Base-by-base conservation (phyloP, 2,797 vertebrate species). In the Corythornis leucogaster region DNA sequence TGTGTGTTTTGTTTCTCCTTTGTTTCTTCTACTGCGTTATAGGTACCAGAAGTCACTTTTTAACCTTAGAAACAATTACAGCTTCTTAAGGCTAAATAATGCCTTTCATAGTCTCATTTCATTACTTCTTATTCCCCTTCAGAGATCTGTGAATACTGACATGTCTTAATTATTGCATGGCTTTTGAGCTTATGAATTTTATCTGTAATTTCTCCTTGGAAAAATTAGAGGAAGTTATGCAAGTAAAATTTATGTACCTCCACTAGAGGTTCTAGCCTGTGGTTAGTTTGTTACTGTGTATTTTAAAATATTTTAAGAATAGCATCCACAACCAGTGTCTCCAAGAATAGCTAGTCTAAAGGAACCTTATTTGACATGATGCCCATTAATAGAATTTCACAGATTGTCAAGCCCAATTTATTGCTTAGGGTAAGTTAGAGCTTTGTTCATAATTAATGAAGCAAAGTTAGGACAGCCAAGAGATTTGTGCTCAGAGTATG, bases 371-470 rank as follows among this genome's bases (percentile, higher is more conserved):
- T 95, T 92, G 82, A 95, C 74, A 87, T 80, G 85, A 84, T 89
- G 86, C 73, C 45, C 85, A 78, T 94, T 92, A 96, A 71, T 69
- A 87, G 71, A 85, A 89, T 96, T 96, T 94, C 89, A 94, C 95
- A 97, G 92, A 97, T 97, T 95, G 96, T 77, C 90, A 92, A 82
- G 42, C 46, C 79, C 61, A 46, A 95, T 95, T 97, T 96, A 96
- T 97, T 94, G 92, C 82, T 94, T 75, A 90, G 93, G 76, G 95
- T 94, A 96, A 86, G 76, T 67, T 85, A 87, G 78, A 94, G 82
- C 62, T 96, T 97, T 95, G 77, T 94, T 97, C 91, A 94, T 97
- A 95, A 96, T 96, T 96, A 95, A 94, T 91, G 92, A 50, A 70
- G 8, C 28, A 40, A 53, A 20, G 28, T 53, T 54, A 53, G 11